These are phyloP conservation scores for Amazona guildingii DNA, from an alignment of 2,113 vertebrate species.

Conservation along the genomic window DNA sequence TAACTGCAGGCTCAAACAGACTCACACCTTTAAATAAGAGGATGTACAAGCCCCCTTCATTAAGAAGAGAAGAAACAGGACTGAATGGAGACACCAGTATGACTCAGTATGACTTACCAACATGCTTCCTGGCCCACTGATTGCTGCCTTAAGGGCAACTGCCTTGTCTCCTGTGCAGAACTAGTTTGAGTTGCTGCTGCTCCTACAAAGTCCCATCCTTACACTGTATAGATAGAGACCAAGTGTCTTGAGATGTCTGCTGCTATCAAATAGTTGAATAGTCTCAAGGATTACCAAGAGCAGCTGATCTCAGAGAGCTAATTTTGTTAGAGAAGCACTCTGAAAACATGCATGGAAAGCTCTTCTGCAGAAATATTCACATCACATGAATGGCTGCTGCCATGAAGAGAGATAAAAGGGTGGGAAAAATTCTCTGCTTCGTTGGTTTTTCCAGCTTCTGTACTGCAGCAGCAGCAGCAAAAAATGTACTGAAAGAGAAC, in stretches of 20 bases:
- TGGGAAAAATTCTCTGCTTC: not conserved
- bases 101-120: not conserved
- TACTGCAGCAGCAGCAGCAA: not conserved
- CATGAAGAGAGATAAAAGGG: not conserved
- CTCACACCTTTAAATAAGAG: not conserved
- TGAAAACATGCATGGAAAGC: not conserved
- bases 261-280: not conserved
- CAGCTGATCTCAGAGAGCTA: not conserved
- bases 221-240: not conserved
- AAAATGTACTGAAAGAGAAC: not conserved
- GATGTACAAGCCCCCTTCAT: accelerated
- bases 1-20: not conserved
- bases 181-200: not conserved
- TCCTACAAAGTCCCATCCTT: not conserved
- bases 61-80: not conserved
- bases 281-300: not conserved
- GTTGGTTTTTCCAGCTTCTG: not conserved
- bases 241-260: not conserved
- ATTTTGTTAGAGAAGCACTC: not conserved
- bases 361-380: not conserved
- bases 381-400: not conserved
- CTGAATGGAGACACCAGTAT: not conserved
- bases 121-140: not conserved
- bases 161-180: not conserved
- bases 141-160: not conserved